phyloP scores from a whole-genome alignment of 2,888 invertebrate genomes.

The Bruchidius siliquastri region DNA sequence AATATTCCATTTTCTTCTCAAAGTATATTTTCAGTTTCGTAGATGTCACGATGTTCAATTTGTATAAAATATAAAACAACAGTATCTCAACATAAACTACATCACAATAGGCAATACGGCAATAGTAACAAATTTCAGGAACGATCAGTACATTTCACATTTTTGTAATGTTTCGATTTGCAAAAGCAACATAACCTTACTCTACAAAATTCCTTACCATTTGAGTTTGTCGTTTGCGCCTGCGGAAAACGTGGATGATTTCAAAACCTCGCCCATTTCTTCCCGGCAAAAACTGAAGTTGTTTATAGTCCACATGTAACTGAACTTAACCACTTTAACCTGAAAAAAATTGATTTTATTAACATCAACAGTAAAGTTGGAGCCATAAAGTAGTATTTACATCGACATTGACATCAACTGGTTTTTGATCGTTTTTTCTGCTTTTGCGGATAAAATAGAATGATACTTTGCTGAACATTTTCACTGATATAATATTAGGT shows the following conservation, averaged over 20 bases:
- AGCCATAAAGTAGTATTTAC: neutral
- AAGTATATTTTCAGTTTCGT: neutral
- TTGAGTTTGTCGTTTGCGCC: conserved; percentile 99
- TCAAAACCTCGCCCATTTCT: conserved; percentile 99
- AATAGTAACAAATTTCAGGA: neutral
- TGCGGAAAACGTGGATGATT: conserved; percentile 99
- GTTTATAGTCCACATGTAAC: conserved; percentile 99
- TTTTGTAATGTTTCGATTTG: neutral
- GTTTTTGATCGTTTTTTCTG: neutral
- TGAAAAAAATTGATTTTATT: conserved; percentile 49
- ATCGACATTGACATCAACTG: neutral
- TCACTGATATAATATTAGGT: neutral
- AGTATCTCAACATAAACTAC: neutral
- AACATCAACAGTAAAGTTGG: neutral
- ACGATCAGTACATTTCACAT: neutral
- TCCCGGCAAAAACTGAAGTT: conserved; percentile 99
- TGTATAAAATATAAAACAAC: neutral
- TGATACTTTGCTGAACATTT: neutral
- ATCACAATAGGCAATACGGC: neutral
- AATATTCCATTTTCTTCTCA: neutral
- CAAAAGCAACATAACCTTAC: conserved; percentile 12
- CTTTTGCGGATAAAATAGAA: neutral
- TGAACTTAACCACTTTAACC: conserved; percentile 99
- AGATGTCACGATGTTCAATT: neutral
- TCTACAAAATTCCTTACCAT: conserved; percentile 61